Conservation (phyloP, 2,113 vertebrate species). For the Pterocles burchelli region DNA sequence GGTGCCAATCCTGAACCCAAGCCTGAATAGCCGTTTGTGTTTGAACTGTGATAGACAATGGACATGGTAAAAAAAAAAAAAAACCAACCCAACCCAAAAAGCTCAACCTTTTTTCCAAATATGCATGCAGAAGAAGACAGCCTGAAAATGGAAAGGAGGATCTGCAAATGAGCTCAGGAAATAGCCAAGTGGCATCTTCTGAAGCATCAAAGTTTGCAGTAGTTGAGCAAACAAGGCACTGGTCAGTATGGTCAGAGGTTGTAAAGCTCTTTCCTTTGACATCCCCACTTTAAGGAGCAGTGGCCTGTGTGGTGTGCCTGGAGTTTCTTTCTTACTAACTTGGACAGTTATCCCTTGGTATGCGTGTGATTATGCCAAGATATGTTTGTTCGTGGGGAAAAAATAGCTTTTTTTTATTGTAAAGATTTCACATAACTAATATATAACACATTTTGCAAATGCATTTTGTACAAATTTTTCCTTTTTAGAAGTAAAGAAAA, state of each 20-base stretch:
- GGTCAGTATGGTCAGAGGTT: background rate
- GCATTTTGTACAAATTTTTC: background rate
- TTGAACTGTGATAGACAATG: background rate
- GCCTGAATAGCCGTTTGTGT: background rate
- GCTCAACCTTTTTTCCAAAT: background rate
- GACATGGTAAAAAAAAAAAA: background rate
- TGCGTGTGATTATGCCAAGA: background rate
- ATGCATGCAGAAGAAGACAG: background rate
- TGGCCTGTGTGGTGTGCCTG: background rate
- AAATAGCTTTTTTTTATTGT: background rate
- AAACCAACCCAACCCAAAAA: background rate
- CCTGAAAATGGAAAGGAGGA: background rate
- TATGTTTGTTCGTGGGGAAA: background rate
- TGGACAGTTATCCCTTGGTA: background rate
- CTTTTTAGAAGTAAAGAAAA: background rate
- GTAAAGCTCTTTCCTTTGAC: background rate
- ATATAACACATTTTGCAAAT: background rate
- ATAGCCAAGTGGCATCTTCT: background rate
- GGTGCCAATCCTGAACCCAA: background rate
- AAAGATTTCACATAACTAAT: background rate
- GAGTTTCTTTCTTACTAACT: background rate
- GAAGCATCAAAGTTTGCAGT: background rate
- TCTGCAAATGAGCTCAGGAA: background rate
- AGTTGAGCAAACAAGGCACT: background rate
- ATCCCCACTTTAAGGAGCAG: background rate